Base-by-base conservation (phyloP, 2,797 vertebrate genomes). In the Sebastes matsubarae region DNA sequence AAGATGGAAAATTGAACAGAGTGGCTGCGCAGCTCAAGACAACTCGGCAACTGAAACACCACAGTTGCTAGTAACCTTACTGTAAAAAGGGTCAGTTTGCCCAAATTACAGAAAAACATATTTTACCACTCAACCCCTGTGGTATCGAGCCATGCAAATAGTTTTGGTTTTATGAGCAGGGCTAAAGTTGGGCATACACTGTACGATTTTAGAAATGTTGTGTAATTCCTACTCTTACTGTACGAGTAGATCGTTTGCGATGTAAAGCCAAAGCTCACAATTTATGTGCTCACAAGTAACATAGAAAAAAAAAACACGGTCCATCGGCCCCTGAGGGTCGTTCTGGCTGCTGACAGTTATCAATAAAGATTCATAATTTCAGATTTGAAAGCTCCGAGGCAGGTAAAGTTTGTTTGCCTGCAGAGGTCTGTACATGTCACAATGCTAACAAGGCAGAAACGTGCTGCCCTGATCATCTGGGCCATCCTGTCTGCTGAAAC, bases 1-100 rank as follows among this genome's bases (percentile, higher is more conserved):
- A 74, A 52, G 68, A 77, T 70, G 85, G 83, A 84, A 87, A 84
- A 78, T 76, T 59, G 20, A 86, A 84, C 60, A 57, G 22, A 52
- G 68, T 68, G 69, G 74, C 55, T 9, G 8, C 34, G 22, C n/a
- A 52, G 46, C 72, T 78, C 32, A 12, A 73, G 36, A 81, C 55
- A 70, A 38, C 63, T 80, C 69, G 6, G 77, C 61, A 54, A 63
- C n/a, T 60, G 63, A 69, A 68, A 46, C 54, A 38, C 2, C 14
- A 29, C 13, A 4, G 70, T 79, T 59, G 59, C 54, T 16, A 52
- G 29, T 63, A 73, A 68, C 64, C 30, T 38, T 68, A 16, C 34
- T 38, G 22, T 38, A 30, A 80, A 75, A 68, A 66, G 36, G 25
- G 13, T 36, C 30, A n/a, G 14, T 54, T 76, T 3, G 29, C 10